Base-by-base conservation (phyloP, 2,888 invertebrate genomes). In the Bhutanitis thaidina region DNA sequence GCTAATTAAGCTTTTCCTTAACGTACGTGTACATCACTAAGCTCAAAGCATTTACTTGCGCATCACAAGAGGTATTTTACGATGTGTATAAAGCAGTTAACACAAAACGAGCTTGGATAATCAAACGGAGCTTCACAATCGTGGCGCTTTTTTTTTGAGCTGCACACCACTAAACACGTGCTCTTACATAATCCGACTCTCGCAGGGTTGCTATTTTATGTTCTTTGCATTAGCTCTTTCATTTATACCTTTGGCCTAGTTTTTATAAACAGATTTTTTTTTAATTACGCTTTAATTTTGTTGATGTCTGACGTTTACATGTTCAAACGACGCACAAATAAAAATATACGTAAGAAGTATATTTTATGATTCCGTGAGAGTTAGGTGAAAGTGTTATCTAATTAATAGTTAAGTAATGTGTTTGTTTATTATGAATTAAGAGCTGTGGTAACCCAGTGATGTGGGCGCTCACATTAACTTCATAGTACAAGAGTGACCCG, bases 161-260 rank as follows among this genome's bases (percentile, higher is more conserved):
- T 36, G 41, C 29, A 29, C 41, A 30, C 16, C 37, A 43, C 37
- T 35, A 16, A 43, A 43, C 49, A 49, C 36, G 49, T 49, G 49
- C 43, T 37, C 30, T 37, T 37, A 49, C 43, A 34, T 40, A 50
- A 44, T 34, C 44, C 39, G 39, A 13, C 37, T 20, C 25, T 40
- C 34, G n/a, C 36, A 49, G 49, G 36, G 43, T 12, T 55, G 51
- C 48, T 45, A 49, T 45, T 50, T 44, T 47, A 45, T 44, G 15
- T 32, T 25, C 36, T 49, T 32, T 59, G 57, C 59, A 61, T 61
- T 57, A 32, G 37, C 32, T 32, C 20, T 44, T 40, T 35, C 15
- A 34, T 48, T 15, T 48, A 12, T 13, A 12, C 27, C n/a, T 20
- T 16, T 30, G 30, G 15, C 15, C 45, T 12, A 13, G 34, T 13